These are phyloP conservation scores for Mobula hypostoma DNA, from an alignment of 2,113 vertebrate species.

Conservation along the genomic window DNA sequence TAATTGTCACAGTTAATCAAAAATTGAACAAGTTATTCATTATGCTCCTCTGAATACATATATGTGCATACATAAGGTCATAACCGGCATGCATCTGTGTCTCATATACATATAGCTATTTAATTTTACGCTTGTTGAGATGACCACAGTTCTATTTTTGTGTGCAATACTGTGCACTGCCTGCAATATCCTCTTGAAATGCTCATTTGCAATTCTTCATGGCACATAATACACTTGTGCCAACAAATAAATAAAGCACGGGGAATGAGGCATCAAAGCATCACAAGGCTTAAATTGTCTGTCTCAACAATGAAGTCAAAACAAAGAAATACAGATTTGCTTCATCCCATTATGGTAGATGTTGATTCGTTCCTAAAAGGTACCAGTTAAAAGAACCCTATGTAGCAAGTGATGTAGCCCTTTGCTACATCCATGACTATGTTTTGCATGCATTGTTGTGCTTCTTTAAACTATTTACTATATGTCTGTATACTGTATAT, in stretches of 20 bases:
- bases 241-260: neutral
- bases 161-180: neutral
- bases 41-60: neutral
- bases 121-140: neutral
- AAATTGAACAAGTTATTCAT: neutral
- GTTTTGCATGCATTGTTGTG: neutral
- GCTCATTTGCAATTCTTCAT: neutral
- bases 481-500: neutral
- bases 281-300: neutral
- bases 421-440: neutral
- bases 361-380: neutral
- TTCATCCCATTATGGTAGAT: neutral
- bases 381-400: neutral
- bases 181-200: neutral
- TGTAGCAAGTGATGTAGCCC: neutral
- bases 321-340: neutral
- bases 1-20: neutral
- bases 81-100: neutral
- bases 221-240: neutral
- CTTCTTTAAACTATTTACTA: neutral
- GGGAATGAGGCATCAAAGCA: neutral
- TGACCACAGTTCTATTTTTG: neutral
- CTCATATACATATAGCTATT: neutral
- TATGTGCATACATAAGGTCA: neutral
- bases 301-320: neutral